Conservation (phyloP, 1,140 invertebrate genomes). For the Goniozus legneri region DNA sequence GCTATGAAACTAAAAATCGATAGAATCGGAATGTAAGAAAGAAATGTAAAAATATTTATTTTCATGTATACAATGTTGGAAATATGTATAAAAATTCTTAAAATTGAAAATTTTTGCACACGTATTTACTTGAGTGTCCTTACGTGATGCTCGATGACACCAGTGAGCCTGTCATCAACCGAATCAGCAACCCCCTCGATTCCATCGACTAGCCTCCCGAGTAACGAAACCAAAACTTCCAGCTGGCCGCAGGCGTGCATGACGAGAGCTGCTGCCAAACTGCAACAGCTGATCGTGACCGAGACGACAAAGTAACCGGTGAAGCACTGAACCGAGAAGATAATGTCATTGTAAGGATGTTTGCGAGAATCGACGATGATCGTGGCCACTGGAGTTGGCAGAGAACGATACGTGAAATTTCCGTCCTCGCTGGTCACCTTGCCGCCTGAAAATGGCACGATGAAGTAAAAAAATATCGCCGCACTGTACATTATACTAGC, state of each 20-base stretch:
- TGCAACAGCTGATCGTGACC: background rate
- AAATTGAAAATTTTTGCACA: too few species aligned
- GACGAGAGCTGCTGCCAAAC: background rate
- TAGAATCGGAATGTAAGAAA: too few species aligned
- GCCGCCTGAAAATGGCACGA: background rate
- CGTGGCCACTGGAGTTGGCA: background rate
- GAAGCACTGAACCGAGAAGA: background rate
- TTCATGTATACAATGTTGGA: too few species aligned
- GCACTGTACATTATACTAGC: background rate
- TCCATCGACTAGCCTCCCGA: background rate
- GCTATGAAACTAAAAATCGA: conserved; percentile 29
- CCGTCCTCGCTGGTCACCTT: background rate
- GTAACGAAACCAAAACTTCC: background rate
- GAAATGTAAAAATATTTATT: too few species aligned
- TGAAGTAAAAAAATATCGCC: background rate
- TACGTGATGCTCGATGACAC: conserved; percentile 25
- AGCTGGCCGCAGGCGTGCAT: conserved; percentile 1
- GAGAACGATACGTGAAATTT: background rate
- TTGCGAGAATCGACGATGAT: background rate
- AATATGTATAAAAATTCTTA: too few species aligned
- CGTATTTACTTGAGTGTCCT: conserved; percentile 15
- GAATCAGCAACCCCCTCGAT: too few species aligned
- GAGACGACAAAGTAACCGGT: background rate
- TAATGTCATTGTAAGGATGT: conserved; percentile 1
- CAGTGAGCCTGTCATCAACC: conserved; percentile 14